A percentile compares a stretch with the other conserved stretches of the same genome.
Conservation (phyloP, 2,888 invertebrate species). For the Dynastes hyllus region DNA sequence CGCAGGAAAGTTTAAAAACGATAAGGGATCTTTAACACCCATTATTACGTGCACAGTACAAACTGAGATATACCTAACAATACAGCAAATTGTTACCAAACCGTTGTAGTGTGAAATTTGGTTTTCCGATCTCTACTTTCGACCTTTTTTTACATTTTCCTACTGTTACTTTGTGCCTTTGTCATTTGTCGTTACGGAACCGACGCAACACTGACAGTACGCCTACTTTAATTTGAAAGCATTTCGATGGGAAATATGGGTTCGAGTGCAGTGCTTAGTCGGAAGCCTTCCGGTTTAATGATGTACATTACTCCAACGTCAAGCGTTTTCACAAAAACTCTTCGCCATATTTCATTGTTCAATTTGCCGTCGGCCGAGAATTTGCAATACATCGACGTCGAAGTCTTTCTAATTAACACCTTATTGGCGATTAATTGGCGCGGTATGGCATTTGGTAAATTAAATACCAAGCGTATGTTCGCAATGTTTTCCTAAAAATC, state of each 20-base stretch:
- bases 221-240: slow-evolving; percentile 8
- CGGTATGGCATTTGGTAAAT: neutral
- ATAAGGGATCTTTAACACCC: no score
- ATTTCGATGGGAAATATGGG: slow-evolving; percentile 7
- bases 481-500: neutral
- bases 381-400: slow-evolving; percentile 15
- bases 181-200: no score
- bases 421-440: slow-evolving; percentile 1
- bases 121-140: no score
- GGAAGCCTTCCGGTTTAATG: slow-evolving; percentile 21
- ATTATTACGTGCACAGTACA: no score
- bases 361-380: slow-evolving; percentile 13
- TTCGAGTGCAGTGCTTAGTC: slow-evolving; percentile 24
- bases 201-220: neutral
- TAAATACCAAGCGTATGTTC: neutral
- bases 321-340: slow-evolving; percentile 23
- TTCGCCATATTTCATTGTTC: slow-evolving; percentile 19
- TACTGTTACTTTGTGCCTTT: no score
- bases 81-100: no score
- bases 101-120: no score
- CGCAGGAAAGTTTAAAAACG: no score
- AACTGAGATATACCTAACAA: no score
- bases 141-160: no score
- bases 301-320: slow-evolving; percentile 26
- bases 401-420: slow-evolving; percentile 28